Conservation (phyloP, 2,113 vertebrate genomes). For the Gopherus evgoodei region DNA sequence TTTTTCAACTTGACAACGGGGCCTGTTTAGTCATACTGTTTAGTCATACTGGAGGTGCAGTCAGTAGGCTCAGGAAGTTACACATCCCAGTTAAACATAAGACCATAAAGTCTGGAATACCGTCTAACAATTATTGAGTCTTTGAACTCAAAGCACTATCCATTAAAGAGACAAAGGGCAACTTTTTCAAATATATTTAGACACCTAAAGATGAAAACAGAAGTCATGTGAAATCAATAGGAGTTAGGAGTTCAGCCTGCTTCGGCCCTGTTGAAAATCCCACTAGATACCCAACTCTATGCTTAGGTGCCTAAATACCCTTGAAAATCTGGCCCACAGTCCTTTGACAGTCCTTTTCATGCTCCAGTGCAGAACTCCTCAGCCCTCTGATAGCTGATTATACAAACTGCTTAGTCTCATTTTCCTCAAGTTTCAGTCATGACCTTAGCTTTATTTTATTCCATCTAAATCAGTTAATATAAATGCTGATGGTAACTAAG, state of each 20-base stretch:
- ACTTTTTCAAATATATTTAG: neutral
- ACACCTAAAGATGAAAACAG: neutral
- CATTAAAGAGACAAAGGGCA: neutral
- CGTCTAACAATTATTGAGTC: accelerated
- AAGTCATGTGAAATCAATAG: neutral
- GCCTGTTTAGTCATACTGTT: accelerated
- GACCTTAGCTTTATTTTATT: neutral
- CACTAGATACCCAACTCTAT: neutral
- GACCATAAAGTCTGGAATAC: neutral
- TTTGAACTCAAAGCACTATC: neutral
- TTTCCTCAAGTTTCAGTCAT: neutral
- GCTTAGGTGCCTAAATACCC: neutral
- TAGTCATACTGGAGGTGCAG: neutral
- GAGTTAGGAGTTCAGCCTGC: neutral
- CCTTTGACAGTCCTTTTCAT: neutral
- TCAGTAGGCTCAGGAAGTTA: neutral
- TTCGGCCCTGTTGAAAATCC: neutral
- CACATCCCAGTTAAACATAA: neutral
- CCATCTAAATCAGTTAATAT: neutral
- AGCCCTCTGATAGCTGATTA: accelerated
- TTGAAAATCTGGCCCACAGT: neutral
- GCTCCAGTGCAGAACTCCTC: neutral
- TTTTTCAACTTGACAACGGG: accelerated
- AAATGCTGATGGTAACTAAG: neutral
- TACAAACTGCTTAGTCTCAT: neutral